phyloP scores from a whole-genome alignment of 2,888 invertebrate species.

The Auanema sp. region DNA sequence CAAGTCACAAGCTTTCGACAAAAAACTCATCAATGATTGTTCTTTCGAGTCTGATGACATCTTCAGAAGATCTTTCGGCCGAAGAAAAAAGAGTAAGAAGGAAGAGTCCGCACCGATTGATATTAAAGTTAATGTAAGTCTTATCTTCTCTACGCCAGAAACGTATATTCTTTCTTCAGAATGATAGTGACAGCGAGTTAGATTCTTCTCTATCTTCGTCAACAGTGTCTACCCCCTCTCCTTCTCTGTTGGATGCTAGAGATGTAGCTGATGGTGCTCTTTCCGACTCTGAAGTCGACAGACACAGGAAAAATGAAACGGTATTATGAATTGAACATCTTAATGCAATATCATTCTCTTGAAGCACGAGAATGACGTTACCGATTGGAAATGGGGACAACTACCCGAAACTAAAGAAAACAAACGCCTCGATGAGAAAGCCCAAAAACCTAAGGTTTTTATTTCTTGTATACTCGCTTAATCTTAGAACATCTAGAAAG shows the following conservation, averaged over 20 bases:
- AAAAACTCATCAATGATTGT: not conserved
- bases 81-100: conserved; percentile 13
- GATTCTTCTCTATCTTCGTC: conserved; percentile 37
- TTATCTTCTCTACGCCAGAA: too few species aligned
- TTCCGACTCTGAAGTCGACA: conserved; percentile 61
- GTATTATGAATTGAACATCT: not conserved
- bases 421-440: conserved; percentile 14
- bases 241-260: conserved; percentile 36
- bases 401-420: conserved; percentile 59
- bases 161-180: too few species aligned
- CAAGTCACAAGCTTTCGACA: conserved; percentile 26
- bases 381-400: conserved; percentile 67
- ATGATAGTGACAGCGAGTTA: conserved; percentile 33
- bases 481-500: not conserved
- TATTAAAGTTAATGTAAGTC: conserved; percentile 29
- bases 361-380: conserved; percentile 47
- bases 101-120: conserved; percentile 26
- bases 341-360: conserved; percentile 1
- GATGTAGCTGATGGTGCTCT: conserved; percentile 55
- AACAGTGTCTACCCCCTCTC: conserved; percentile 40
- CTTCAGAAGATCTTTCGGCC: not conserved
- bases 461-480: not conserved
- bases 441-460: conserved; percentile 11
- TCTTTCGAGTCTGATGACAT: conserved; percentile 7
- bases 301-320: conserved; percentile 71